phyloP scores from a whole-genome alignment of 2,888 invertebrate genomes.

The Andricus quercusramuli region DNA sequence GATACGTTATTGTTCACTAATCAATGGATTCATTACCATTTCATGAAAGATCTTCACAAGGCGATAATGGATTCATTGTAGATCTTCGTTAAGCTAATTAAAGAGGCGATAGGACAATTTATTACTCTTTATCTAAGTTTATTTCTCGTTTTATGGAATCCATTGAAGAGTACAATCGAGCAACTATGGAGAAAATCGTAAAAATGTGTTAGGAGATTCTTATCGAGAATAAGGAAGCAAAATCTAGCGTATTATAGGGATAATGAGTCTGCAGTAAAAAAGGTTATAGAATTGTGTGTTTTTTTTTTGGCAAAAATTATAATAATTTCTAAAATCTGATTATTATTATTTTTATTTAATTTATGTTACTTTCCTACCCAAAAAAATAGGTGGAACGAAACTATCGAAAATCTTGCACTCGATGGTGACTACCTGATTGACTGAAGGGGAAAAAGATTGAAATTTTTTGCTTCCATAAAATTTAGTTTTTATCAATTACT shows the following conservation, averaged over 20 bases:
- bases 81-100: constrained; percentile 28
- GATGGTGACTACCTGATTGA: too few species aligned
- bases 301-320: too few species aligned
- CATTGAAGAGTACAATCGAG: neutral
- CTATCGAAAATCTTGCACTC: too few species aligned
- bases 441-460: too few species aligned
- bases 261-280: too few species aligned
- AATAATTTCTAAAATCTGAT: too few species aligned
- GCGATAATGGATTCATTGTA: constrained; percentile 25
- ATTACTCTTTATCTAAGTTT: neutral
- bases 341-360: too few species aligned
- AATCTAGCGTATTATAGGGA: neutral
- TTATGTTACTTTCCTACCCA: too few species aligned
- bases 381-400: too few species aligned
- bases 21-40: neutral
- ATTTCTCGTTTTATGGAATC: constrained; percentile 4
- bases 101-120: constrained; percentile 17
- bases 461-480: too few species aligned
- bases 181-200: neutral
- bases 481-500: too few species aligned
- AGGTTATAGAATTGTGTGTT: too few species aligned
- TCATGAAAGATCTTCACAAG: constrained; percentile 19
- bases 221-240: neutral
- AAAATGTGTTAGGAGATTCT: neutral
- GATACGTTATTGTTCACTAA: neutral